Conservation (phyloP, 1,140 invertebrate species). For the Drosophila sp. region DNA sequence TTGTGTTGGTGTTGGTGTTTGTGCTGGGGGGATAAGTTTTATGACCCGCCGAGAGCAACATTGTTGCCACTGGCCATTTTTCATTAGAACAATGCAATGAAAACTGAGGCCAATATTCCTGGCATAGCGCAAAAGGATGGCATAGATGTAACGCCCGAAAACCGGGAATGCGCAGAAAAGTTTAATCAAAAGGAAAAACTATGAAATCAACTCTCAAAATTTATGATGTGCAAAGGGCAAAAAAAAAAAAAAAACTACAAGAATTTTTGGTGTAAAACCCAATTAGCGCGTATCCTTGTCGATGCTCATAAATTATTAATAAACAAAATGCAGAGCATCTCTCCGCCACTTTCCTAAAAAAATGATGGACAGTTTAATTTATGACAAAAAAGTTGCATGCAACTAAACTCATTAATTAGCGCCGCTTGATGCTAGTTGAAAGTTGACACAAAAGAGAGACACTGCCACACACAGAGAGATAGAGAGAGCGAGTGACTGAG, state of each 20-base stretch:
- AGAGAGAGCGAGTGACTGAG: neutral
- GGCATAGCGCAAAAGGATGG: conserved; percentile 34
- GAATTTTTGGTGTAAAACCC: neutral
- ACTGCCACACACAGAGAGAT: too few relatives aligned
- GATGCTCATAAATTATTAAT: conserved; percentile 10
- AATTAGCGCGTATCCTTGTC: conserved; percentile 3
- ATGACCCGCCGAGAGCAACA: conserved; percentile 69
- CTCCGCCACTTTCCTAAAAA: neutral
- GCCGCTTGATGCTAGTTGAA: conserved; percentile 32
- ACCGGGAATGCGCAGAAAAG: neutral
- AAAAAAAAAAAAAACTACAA: neutral
- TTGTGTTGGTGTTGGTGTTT: conserved; percentile 42
- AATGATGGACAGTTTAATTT: conserved; percentile 40
- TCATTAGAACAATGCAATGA: conserved; percentile 69
- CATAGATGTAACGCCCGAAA: neutral
- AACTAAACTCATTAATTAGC: conserved; percentile 43
- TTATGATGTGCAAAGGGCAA: neutral
- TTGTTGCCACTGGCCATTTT: conserved; percentile 69
- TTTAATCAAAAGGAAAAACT: conserved; percentile 12
- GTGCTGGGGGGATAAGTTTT: conserved; percentile 59
- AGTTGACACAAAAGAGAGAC: conserved; percentile 6
- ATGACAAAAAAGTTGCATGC: conserved; percentile 17
- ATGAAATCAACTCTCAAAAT: conserved; percentile 4
- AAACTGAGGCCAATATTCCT: conserved; percentile 33
- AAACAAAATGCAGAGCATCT: conserved; percentile 3